Evolutionary conservation across 2,113 vertebrate species (phyloP).

Genomic region (Tachycineta bicolor): DNA sequence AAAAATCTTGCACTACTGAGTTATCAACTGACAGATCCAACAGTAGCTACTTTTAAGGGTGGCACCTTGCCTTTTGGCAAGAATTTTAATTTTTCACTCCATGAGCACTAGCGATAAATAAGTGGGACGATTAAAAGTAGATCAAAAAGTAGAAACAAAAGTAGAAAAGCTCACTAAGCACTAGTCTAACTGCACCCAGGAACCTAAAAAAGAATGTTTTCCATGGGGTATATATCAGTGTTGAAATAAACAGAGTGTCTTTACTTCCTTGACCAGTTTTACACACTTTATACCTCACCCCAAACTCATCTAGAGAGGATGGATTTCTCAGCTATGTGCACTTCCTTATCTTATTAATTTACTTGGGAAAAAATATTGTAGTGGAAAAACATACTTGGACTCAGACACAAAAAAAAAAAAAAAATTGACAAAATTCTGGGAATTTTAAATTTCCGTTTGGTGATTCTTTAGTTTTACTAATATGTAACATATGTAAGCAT

Average conservation of each 20-base stretch:
- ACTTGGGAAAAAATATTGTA: neutral
- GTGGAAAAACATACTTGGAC: neutral
- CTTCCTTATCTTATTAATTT: neutral
- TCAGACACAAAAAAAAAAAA: neutral
- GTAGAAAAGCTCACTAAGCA: neutral
- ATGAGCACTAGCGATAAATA: neutral
- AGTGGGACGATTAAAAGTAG: neutral
- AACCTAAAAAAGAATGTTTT: neutral
- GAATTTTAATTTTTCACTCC: neutral
- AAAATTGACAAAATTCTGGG: neutral
- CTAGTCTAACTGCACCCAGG: neutral
- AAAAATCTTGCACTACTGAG: neutral
- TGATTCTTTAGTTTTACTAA: neutral
- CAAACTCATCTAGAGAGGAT: neutral
- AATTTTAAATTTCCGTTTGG: neutral
- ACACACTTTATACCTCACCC: neutral
- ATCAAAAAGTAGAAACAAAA: neutral
- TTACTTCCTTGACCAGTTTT: neutral
- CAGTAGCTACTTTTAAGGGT: neutral
- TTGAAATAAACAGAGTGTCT: neutral
- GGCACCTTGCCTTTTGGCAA: conserved; percentile 16
- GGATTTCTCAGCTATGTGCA: neutral
- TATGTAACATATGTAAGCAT: neutral
- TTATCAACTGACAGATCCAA: conserved; percentile 28
- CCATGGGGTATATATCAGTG: neutral